Conservation (phyloP, 1,140 invertebrate genomes). For the Papilio polyxenes region DNA sequence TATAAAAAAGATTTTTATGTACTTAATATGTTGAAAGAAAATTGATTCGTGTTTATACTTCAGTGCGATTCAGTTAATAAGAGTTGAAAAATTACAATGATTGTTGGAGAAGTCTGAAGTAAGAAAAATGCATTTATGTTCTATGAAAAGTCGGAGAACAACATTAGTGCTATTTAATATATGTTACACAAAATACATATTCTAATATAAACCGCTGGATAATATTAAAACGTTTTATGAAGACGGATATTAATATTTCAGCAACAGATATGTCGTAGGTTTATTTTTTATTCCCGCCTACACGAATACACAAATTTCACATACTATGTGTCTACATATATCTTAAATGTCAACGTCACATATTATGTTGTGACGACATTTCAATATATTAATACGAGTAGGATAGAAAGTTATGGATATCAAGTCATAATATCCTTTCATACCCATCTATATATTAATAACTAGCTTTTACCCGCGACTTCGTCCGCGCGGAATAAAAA, state of each 20-base stretch:
- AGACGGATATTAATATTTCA: neutral
- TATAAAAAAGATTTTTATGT: no score
- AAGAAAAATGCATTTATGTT: no score
- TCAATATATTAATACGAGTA: neutral
- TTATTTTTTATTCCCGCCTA: constrained; percentile 9
- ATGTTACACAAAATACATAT: neutral
- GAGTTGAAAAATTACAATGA: no score
- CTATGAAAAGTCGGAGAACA: no score
- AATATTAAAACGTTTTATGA: neutral
- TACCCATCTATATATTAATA: no score
- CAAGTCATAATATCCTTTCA: no score
- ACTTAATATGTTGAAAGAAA: no score
- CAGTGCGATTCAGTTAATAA: no score
- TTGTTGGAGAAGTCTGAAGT: no score
- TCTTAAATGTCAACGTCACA: neutral
- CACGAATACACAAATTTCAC: neutral
- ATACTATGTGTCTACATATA: neutral
- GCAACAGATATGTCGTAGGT: neutral
- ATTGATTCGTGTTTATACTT: no score
- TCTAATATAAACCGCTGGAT: constrained; percentile 2
- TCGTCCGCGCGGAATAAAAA: no score
- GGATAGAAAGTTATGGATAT: neutral
- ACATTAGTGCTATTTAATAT: neutral
- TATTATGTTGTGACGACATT: neutral
- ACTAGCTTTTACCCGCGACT: no score